Evolutionary conservation across 2,113 vertebrate species (phyloP), one percentile per base, ranked within the genome.

Genomic region (Calcarius ornatus): DNA sequence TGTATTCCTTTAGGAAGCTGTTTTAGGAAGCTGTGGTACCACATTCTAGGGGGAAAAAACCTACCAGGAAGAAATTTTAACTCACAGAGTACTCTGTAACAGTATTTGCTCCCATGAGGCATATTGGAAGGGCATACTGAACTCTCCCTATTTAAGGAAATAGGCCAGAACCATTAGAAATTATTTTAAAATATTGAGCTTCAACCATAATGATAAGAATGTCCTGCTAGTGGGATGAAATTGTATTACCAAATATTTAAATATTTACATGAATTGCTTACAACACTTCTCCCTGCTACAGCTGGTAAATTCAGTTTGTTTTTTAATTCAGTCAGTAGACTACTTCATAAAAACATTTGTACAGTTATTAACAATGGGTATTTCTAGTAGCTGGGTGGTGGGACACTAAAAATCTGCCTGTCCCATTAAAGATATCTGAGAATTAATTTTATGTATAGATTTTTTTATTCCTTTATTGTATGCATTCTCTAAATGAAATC

Each of bases 1-100:
- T 54, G 7, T 88, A 50, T 69, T 95, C 45, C 59, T 88, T 90
- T 47, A 33, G 79, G 50, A 79, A 65, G 17, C 22, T 77, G 31
- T 37, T 83, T 91, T 35, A 33, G 77, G 33, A 66, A 78, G 27
- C 15, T 68, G 37, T 61, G 45, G 15, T 72, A 37, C 30, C 14
- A 57, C 4, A 0, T 88, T 65, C 7, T 21, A 22, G 17, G 64
- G 7, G 13, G 11, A 3, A 17, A 22, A 40, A 35, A 50, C 1
- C 12, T 38, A 40, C 7, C 14, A 66, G 56, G 30, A 79, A 31
- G 60, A 78, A n/a, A 64, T 68, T 79, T 87, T 68, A 72, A 72
- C 38, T 17, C 17, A 28, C 28, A 27, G 21, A 42, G 37, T 37
- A 64, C 37, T 59, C 64, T 84, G 35, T 73, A 47, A 33, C 6